Evolutionary conservation across 2,797 vertebrate genomes (phyloP), one percentile per base, ranked within the genome.

Genomic region (Varecia variegata): DNA sequence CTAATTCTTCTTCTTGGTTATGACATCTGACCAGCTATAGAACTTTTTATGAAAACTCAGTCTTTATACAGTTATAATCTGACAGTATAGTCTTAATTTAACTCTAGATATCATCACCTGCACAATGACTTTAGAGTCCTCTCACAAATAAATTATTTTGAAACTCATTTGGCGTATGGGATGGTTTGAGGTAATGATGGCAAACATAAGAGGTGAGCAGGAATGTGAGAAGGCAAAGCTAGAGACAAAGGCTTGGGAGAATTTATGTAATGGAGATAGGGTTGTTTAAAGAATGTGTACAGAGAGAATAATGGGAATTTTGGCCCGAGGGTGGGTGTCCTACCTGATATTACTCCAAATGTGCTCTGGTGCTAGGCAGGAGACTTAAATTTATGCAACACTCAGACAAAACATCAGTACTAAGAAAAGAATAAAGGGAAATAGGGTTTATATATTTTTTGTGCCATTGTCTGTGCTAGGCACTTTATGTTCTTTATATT

Each of bases 391-490:
- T 56, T 38, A 32, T 77, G 93, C 30, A 35, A 58, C 15, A 27
- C 25, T 58, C 54, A 76, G 21, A 84, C 5, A 43, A 82, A 71
- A 70, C 6, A 54, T 71, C 67, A 27, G 18, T 47, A 38, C 40
- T 80, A 94, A 84, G 65, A 71, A 93, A 87, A 93, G 45, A n/a
- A 25, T 50, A 70, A 68, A 92, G 54, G n/a, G 62, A 84, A 90
- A 67, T 38, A 20, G 9, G 56, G 21, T 54, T 95, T 87, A 35
- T 74, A 10, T 52, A n/a, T 25, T 15, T 65, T 93, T 60, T 84
- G 76, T 87, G 45, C 38, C 7, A 15, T 73, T 52, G 25, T 18
- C 38, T 17, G 7, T 68, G 43, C 4, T 62, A 25, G 30, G 9
- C 73, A 52, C 25, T 54, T 95, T 77, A 21, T 71, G 18, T 76